phyloP scores from a whole-genome alignment of 2,113 vertebrate species.

The Xiphorhynchus elegans region DNA sequence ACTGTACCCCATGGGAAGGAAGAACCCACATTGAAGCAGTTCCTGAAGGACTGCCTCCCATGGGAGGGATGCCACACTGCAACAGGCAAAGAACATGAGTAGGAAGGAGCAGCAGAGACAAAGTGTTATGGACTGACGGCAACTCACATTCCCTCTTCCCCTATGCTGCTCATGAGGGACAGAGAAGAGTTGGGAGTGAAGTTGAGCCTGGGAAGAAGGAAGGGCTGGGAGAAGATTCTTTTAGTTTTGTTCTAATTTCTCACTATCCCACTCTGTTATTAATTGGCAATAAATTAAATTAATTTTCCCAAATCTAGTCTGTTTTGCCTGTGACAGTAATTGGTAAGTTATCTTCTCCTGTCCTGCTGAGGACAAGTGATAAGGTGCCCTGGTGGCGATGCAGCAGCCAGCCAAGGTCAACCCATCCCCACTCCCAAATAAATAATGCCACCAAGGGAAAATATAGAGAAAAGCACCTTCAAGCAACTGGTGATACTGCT shows the following conservation, averaged over 20 bases:
- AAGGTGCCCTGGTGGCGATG: neutral
- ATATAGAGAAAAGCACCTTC: neutral
- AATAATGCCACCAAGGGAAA: neutral
- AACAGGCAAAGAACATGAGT: neutral
- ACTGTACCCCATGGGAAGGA: neutral
- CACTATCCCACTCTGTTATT: neutral
- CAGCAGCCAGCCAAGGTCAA: neutral
- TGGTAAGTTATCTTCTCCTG: neutral
- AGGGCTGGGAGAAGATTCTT: neutral
- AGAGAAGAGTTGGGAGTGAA: neutral
- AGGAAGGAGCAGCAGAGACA: neutral
- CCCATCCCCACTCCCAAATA: neutral
- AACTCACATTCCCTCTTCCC: neutral
- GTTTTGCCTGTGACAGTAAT: neutral
- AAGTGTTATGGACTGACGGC: neutral
- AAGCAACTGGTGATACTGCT: neutral
- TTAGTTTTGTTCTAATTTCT: neutral
- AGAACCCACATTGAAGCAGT: neutral
- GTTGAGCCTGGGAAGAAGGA: neutral
- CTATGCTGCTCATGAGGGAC: accelerated
- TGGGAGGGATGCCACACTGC: neutral
- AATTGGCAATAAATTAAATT: neutral
- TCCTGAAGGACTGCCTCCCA: neutral
- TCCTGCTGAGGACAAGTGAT: neutral
- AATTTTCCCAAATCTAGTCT: neutral